phyloP scores from a whole-genome alignment of 2,888 invertebrate genomes.

The Lepidocyrtinus sp. region DNA sequence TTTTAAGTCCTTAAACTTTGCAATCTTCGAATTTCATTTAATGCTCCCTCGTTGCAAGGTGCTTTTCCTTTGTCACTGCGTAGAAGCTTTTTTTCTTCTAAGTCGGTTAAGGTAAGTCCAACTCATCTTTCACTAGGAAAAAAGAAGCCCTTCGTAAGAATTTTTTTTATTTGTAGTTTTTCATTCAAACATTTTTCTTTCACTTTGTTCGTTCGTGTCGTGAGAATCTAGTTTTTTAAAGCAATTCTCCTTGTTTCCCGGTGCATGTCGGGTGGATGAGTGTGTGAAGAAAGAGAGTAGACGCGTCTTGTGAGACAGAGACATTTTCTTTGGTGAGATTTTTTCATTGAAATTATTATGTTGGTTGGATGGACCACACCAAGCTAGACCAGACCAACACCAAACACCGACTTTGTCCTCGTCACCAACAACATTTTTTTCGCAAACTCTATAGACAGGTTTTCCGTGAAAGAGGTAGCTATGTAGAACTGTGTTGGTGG shows the following conservation, averaged over 20 bases:
- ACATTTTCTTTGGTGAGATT: not conserved
- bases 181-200: not conserved
- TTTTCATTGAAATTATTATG: too few relatives aligned
- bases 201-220: not conserved
- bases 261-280: constrained; percentile 24
- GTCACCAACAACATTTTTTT: too few relatives aligned
- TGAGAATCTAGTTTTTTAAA: not conserved
- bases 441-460: too few relatives aligned
- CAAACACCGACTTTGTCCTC: too few relatives aligned
- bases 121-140: too few relatives aligned
- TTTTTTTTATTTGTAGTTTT: not conserved
- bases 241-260: constrained; percentile 3
- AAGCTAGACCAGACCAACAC: too few relatives aligned
- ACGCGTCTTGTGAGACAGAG: constrained; percentile 1
- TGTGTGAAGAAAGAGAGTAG: not conserved
- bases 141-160: not conserved
- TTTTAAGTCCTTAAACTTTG: too few relatives aligned
- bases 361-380: too few relatives aligned
- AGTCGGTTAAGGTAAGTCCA: too few relatives aligned
- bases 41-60: too few relatives aligned
- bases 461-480: constrained; percentile 1
- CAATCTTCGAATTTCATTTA: too few relatives aligned
- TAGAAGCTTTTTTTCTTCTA: constrained; percentile 6
- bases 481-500: constrained; percentile 8
- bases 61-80: too few relatives aligned